A percentile compares a stretch with the other conserved stretches of the same genome.
Evolutionary conservation across 92 coral and sea anemone species (phyloP).

Genomic region (Phymanthus crucifer): DNA sequence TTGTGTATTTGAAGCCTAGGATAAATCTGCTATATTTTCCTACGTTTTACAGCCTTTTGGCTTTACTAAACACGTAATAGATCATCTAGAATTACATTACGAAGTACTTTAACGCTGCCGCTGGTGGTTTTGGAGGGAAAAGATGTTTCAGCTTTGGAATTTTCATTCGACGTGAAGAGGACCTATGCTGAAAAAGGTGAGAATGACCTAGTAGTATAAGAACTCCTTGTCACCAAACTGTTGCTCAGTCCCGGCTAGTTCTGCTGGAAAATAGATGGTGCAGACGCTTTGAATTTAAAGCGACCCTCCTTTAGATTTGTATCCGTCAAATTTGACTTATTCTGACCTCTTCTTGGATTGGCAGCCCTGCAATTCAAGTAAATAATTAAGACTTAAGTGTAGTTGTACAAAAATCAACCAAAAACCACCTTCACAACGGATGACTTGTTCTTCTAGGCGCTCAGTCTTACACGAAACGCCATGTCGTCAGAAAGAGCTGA

Average conservation of each 20-base stretch:
- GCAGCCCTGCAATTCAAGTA: too few relatives aligned
- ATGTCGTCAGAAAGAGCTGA: conserved; percentile 54
- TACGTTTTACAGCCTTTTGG: not conserved
- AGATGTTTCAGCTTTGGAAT: conserved; percentile 18
- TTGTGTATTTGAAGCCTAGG: not conserved
- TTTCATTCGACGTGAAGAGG: conserved; percentile 10
- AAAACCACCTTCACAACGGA: not conserved
- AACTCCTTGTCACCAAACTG: not conserved
- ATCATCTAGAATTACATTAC: not conserved
- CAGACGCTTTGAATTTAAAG: not conserved
- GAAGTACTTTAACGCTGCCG: not conserved
- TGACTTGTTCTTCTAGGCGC: not conserved
- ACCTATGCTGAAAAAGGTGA: not conserved
- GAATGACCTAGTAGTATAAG: not conserved
- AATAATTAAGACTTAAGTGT: too few relatives aligned
- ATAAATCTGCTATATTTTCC: conserved; percentile 18
- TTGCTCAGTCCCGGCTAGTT: not conserved
- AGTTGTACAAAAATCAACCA: not conserved
- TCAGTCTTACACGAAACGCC: conserved; percentile 2
- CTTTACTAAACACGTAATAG: not conserved
- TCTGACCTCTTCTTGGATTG: not conserved
- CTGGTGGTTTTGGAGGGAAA: not conserved
- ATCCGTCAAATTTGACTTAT: not conserved
- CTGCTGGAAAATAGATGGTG: not conserved
- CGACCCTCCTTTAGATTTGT: not conserved